Evolutionary conservation across 2,797 vertebrate genomes (phyloP).

Genomic region (Leptoclinus maculatus): DNA sequence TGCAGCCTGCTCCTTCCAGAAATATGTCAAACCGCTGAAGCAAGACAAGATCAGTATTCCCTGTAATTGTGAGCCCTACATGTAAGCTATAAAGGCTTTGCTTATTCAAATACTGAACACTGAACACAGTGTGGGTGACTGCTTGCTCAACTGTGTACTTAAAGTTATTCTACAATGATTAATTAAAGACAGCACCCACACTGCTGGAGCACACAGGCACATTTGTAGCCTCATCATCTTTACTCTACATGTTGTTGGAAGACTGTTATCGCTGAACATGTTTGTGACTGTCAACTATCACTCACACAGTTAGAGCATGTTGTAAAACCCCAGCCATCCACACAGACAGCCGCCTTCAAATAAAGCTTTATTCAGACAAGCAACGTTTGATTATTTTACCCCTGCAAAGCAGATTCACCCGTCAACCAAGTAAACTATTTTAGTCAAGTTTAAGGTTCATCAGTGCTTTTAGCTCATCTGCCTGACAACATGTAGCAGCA

Average conservation of each 20-base stretch:
- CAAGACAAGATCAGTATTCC: conserved; percentile 20
- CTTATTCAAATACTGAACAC: conserved; percentile 39
- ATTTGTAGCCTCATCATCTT: conserved; percentile 53
- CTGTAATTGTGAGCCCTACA: conserved; percentile 23
- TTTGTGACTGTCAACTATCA: conserved; percentile 39
- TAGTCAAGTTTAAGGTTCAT: conserved; percentile 35
- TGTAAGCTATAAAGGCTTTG: conserved; percentile 31
- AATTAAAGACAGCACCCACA: conserved; percentile 56
- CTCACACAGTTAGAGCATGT: conserved; percentile 17
- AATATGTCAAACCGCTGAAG: conserved; percentile 42
- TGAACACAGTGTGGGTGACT: conserved; percentile 38
- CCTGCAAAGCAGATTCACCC: neutral
- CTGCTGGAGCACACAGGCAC: conserved; percentile 31
- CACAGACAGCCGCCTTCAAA: conserved; percentile 8
- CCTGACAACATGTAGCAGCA: conserved; percentile 23
- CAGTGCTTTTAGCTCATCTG: conserved; percentile 35
- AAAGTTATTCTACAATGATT: conserved; percentile 56
- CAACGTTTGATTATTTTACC: conserved; percentile 20
- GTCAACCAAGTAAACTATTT: conserved; percentile 11
- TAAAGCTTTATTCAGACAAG: neutral
- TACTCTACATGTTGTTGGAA: conserved; percentile 11
- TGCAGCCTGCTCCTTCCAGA: conserved; percentile 39
- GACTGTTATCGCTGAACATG: conserved; percentile 26
- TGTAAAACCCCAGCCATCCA: conserved; percentile 9
- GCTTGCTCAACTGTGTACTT: conserved; percentile 35